phyloP scores from a whole-genome alignment of 2,888 invertebrate genomes.

The Ariolimax columbianus region DNA sequence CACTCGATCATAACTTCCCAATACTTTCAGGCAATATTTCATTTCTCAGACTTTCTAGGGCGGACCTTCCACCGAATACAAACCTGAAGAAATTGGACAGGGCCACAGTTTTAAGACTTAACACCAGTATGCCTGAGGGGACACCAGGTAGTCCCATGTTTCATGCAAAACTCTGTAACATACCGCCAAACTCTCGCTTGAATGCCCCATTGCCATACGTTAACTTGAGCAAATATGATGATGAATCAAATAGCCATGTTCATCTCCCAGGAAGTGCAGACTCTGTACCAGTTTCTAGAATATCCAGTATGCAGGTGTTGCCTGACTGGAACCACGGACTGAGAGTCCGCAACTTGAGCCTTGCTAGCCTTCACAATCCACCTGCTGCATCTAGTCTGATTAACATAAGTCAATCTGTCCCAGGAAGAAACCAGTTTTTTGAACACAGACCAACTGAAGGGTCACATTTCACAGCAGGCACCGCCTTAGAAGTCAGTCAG shows the following conservation, averaged over 20 bases:
- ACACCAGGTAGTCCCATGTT: conserved; percentile 62
- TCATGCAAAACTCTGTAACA: conserved; percentile 64
- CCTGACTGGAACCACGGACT: background rate
- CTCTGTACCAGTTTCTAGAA: conserved; percentile 36
- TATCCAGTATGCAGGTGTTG: conserved; percentile 1
- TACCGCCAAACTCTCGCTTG: conserved; percentile 63
- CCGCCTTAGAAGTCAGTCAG: background rate
- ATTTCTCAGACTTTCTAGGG: conserved; percentile 9
- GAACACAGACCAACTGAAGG: background rate
- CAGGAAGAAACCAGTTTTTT: background rate
- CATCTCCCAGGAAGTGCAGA: conserved; percentile 59
- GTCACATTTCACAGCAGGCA: background rate
- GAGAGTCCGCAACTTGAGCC: conserved; percentile 38
- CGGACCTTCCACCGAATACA: background rate
- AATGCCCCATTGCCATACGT: conserved; percentile 73
- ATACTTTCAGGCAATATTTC: conserved; percentile 51
- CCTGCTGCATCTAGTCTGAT: conserved; percentile 37
- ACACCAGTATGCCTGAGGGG: conserved; percentile 39
- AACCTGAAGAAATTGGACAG: conserved; percentile 12
- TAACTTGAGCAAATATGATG: conserved; percentile 69
- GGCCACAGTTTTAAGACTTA: conserved; percentile 19
- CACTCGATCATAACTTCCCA: conserved; percentile 28
- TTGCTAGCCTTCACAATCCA: conserved; percentile 42
- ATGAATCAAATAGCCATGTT: conserved; percentile 63
- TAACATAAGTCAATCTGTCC: background rate